These are phyloP conservation scores for Drosophila auraria DNA, from an alignment of 1,140 invertebrate genomes.

Conservation along the genomic window DNA sequence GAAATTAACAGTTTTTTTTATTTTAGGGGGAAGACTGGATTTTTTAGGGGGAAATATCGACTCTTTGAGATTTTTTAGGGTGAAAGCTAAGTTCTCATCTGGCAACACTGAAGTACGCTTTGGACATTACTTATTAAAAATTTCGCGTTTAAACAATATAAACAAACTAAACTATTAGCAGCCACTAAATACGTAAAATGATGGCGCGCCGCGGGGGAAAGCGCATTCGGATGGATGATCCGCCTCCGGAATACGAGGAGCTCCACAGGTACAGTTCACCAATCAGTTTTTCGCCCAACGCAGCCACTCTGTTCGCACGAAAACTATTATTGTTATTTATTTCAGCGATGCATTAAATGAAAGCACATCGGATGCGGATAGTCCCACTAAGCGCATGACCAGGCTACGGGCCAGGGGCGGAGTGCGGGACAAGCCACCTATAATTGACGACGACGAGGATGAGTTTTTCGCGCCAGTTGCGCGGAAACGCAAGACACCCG, in stretches of 20 bases:
- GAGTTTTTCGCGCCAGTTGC: conserved; percentile 81
- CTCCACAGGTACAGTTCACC: conserved; percentile 51
- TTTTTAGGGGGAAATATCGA: no score
- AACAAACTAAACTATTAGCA: neutral
- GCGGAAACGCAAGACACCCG: conserved; percentile 80
- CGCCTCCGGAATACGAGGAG: conserved; percentile 89
- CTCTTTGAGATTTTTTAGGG: no score
- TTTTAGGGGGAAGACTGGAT: no score
- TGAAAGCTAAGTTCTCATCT: no score
- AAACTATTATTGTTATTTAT: neutral
- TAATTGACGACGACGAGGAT: conserved; percentile 84
- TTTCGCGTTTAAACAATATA: conserved; percentile 6
- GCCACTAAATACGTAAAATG: conserved; percentile 43
- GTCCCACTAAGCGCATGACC: conserved; percentile 86
- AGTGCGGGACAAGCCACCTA: conserved; percentile 82
- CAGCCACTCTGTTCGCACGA: no score
- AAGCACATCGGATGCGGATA: conserved; percentile 85
- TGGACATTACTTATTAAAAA: conserved; percentile 6
- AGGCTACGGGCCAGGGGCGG: conserved; percentile 85
- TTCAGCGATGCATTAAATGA: conserved; percentile 77
- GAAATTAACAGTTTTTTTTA: no score
- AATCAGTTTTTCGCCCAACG: neutral
- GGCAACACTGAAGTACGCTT: neutral
- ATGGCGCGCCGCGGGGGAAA: conserved; percentile 94
- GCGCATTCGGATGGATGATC: conserved; percentile 95